These are phyloP conservation scores for Thamnophis sirtalis DNA, from an alignment of 2,113 vertebrate species.

Conservation along the genomic window DNA sequence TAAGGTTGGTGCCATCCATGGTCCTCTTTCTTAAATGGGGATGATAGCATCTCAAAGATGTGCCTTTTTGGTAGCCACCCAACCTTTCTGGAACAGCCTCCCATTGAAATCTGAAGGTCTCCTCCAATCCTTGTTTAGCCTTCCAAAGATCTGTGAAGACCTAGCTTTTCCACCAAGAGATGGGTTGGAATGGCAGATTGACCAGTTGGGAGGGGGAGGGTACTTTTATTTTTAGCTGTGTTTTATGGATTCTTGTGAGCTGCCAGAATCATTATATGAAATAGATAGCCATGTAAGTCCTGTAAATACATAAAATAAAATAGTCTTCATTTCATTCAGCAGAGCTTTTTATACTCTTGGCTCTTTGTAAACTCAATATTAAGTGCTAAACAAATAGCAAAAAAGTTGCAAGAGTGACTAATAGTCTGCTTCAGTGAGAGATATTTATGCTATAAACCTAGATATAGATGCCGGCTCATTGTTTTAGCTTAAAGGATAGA, in stretches of 20 bases:
- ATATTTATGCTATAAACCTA: constrained; percentile 49
- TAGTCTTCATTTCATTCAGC: not conserved
- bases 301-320: not conserved
- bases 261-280: not conserved
- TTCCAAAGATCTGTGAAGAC: not conserved
- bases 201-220: not conserved
- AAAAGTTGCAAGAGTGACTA: constrained; percentile 34
- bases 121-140: not conserved
- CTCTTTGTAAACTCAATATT: constrained; percentile 20
- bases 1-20: not conserved
- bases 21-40: not conserved
- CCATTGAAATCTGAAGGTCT: not conserved
- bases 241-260: not conserved
- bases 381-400: constrained; percentile 17
- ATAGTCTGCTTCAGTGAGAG: constrained; percentile 44
- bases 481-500: constrained; percentile 19
- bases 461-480: not conserved
- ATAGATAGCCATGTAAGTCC: not conserved
- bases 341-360: not conserved
- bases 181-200: not conserved
- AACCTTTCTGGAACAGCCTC: not conserved
- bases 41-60: not conserved
- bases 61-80: not conserved
- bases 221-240: not conserved
- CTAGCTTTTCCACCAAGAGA: not conserved